phyloP scores from a whole-genome alignment of 2,113 vertebrate species.

The Paratilapia polleni region DNA sequence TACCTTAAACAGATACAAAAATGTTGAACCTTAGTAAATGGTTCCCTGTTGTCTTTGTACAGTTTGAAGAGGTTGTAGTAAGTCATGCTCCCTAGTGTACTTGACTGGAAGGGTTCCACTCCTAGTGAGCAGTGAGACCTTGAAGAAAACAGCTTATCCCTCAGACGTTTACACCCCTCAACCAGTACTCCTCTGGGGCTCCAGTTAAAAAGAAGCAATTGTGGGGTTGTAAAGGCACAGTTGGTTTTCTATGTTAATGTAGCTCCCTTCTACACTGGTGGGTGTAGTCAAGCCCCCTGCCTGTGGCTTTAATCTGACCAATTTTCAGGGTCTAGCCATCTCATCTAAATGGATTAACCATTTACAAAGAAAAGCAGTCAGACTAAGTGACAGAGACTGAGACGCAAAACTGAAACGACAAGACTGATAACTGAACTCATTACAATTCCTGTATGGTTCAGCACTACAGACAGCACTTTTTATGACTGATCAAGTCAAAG shows the following conservation, averaged over 20 bases:
- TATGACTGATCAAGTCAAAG: slow-evolving; percentile 16
- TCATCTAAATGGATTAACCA: slow-evolving; percentile 3
- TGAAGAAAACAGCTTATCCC: slow-evolving; percentile 1
- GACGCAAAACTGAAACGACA: not conserved
- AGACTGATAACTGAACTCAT: slow-evolving; percentile 16
- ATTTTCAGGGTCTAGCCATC: slow-evolving; percentile 1
- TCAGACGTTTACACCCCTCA: slow-evolving; percentile 9
- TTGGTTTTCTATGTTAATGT: slow-evolving; percentile 11
- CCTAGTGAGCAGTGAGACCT: slow-evolving; percentile 11
- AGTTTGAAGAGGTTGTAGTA: slow-evolving; percentile 14
- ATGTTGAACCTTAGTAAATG: slow-evolving; percentile 25
- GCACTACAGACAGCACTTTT: slow-evolving; percentile 26
- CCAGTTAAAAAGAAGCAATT: slow-evolving; percentile 29
- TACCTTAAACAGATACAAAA: slow-evolving; percentile 41
- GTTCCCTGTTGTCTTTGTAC: slow-evolving; percentile 27
- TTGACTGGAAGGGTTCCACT: slow-evolving; percentile 31
- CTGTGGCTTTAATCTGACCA: slow-evolving; percentile 2
- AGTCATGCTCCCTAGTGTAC: not conserved
- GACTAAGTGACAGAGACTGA: not conserved
- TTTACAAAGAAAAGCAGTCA: slow-evolving; percentile 7
- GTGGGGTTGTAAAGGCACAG: slow-evolving; percentile 19
- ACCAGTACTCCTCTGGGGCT: slow-evolving; percentile 13
- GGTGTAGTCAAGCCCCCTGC: too few species aligned
- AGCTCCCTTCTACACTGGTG: slow-evolving; percentile 8
- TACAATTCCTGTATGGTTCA: slow-evolving; percentile 7